Percentiles rank a stretch among this genome's conserved stretches.
Conservation (phyloP, 1,140 invertebrate genomes). For the Brachystomella parvula region DNA sequence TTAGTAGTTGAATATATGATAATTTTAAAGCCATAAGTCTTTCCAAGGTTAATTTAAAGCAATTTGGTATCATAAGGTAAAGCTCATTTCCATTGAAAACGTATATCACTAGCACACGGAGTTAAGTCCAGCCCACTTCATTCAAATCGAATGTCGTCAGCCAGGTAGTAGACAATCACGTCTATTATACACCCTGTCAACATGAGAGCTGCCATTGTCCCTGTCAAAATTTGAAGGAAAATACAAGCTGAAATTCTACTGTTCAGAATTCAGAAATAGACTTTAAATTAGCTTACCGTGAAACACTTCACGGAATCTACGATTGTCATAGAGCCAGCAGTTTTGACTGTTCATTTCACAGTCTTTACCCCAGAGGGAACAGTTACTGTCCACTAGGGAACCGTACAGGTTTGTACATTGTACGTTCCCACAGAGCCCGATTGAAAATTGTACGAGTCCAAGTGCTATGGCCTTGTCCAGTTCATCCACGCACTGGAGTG, state of each 20-base stretch:
- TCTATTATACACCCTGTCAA: constrained; percentile 72
- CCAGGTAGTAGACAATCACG: constrained; percentile 71
- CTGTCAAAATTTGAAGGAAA: constrained; percentile 46
- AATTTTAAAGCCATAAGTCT: too few species aligned
- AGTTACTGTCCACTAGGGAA: constrained; percentile 81
- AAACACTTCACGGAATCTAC: constrained; percentile 72
- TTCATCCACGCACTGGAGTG: constrained; percentile 81
- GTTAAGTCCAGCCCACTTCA: too few species aligned
- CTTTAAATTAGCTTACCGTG: constrained; percentile 66
- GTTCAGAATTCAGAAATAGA: too few species aligned
- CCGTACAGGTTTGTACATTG: constrained; percentile 88
- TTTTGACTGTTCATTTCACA: constrained; percentile 25
- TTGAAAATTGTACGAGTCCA: constrained; percentile 85
- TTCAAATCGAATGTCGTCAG: constrained; percentile 53
- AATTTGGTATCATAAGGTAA: too few species aligned
- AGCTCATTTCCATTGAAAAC: too few species aligned
- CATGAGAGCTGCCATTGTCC: constrained; percentile 71
- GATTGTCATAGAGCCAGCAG: constrained; percentile 76
- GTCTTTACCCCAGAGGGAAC: constrained; percentile 69
- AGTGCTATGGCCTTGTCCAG: constrained; percentile 89
- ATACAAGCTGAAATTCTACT: too few species aligned
- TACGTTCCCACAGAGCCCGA: constrained; percentile 84
- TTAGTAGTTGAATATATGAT: too few species aligned
- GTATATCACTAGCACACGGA: too few species aligned
- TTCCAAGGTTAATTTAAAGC: too few species aligned